These are phyloP conservation scores for Anser cygnoides DNA, from an alignment of 2,113 vertebrate genomes.

Conservation along the genomic window DNA sequence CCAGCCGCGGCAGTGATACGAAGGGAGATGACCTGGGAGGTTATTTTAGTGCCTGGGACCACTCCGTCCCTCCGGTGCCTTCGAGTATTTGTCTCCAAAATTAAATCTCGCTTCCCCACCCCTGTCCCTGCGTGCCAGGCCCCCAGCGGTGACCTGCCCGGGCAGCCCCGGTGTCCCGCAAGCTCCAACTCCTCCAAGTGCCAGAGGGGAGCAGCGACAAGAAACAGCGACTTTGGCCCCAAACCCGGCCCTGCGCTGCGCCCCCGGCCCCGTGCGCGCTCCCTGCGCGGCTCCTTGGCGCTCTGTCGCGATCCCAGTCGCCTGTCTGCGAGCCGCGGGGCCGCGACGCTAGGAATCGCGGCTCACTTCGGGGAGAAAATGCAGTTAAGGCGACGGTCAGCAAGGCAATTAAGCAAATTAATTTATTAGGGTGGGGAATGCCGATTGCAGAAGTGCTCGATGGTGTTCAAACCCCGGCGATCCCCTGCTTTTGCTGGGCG, in stretches of 20 bases:
- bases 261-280: neutral
- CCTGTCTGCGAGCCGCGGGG: neutral
- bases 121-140: accelerated
- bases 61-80: neutral
- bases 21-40: neutral
- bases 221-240: neutral
- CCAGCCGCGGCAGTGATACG: accelerated
- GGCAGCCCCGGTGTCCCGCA: neutral
- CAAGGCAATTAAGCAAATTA: neutral
- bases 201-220: too few species aligned
- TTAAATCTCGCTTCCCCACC: neutral
- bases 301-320: neutral
- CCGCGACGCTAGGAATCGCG: neutral
- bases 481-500: neutral
- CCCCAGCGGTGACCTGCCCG: accelerated
- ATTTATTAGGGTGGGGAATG: neutral
- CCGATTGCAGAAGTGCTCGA: neutral
- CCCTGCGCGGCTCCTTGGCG: neutral
- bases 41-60: neutral
- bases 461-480: neutral
- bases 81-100: neutral
- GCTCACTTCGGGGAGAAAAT: neutral
- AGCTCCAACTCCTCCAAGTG: neutral
- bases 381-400: neutral
- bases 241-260: too few species aligned